phyloP scores from a whole-genome alignment of 2,888 invertebrate genomes.

The Galeopsomyia nigrocyanea region DNA sequence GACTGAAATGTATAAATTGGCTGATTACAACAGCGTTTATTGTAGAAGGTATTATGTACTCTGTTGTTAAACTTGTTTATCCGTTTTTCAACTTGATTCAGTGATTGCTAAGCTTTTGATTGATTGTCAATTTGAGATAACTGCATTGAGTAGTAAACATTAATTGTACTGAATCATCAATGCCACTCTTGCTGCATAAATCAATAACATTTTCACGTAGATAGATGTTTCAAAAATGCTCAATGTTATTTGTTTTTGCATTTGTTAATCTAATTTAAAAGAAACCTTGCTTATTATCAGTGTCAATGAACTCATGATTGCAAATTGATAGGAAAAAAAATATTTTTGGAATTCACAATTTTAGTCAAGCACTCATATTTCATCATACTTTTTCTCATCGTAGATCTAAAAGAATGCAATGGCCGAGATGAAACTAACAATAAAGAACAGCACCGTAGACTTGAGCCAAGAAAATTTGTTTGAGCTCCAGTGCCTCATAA shows the following conservation, averaged over 20 bases:
- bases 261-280: no score
- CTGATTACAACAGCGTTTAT: conserved; percentile 16
- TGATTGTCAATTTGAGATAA: not conserved
- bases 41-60: conserved; percentile 19
- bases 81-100: not conserved
- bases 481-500: conserved; percentile 63
- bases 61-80: conserved; percentile 17
- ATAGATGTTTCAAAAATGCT: no score
- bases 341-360: not conserved
- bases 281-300: no score
- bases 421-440: conserved; percentile 40
- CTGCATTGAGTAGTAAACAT: not conserved
- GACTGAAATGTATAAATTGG: conserved; percentile 35
- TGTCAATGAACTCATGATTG: no score
- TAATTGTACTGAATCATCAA: not conserved
- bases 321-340: no score
- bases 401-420: conserved; percentile 39
- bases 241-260: no score
- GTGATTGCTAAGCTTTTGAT: not conserved
- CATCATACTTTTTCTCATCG: conserved; percentile 3
- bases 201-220: no score
- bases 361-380: not conserved
- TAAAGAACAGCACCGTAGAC: conserved; percentile 39
- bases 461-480: conserved; percentile 54
- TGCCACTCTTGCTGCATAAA: no score